phyloP scores from a whole-genome alignment of 2,888 invertebrate species.

The Thymelicus lineola region DNA sequence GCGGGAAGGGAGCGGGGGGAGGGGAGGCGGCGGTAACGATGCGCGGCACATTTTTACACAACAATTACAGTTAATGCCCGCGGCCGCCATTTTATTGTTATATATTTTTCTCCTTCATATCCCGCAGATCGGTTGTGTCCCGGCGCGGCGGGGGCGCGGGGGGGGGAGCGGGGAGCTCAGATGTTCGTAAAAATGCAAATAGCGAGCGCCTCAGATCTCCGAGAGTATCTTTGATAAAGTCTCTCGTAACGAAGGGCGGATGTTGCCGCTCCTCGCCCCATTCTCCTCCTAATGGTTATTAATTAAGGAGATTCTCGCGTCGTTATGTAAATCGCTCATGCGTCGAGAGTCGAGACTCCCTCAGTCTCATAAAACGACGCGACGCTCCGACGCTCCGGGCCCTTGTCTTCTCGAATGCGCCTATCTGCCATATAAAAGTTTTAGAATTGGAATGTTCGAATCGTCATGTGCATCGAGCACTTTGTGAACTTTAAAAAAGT shows the following conservation, averaged over 20 bases:
- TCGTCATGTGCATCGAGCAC: too few relatives aligned
- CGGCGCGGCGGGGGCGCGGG: constrained; percentile 15
- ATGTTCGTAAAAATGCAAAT: constrained; percentile 36
- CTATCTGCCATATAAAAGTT: not conserved
- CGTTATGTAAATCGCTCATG: constrained; percentile 27
- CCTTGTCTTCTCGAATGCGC: not conserved
- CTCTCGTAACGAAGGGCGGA: constrained; percentile 25
- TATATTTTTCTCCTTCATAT: constrained; percentile 32
- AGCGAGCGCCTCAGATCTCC: constrained; percentile 15
- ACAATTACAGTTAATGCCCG: constrained; percentile 35
- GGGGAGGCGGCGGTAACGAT: constrained; percentile 17
- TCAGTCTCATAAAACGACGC: not conserved
- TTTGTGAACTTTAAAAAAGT: too few relatives aligned
- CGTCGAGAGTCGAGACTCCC: constrained; percentile 12
- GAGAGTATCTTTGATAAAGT: constrained; percentile 28
- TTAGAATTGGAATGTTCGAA: too few relatives aligned
- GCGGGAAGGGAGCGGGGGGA: too few relatives aligned
- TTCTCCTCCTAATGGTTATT: constrained; percentile 35
- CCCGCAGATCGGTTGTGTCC: constrained; percentile 21
- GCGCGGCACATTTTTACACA: constrained; percentile 20
- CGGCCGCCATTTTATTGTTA: constrained; percentile 24
- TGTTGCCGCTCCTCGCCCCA: constrained; percentile 28
- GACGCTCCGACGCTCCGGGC: not conserved
- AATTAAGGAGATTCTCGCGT: constrained; percentile 29
- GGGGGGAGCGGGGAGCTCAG: not conserved